Evolutionary conservation across 1,140 invertebrate species (phyloP), one percentile per base, ranked within the genome.

Genomic region (Theocolax elegans): DNA sequence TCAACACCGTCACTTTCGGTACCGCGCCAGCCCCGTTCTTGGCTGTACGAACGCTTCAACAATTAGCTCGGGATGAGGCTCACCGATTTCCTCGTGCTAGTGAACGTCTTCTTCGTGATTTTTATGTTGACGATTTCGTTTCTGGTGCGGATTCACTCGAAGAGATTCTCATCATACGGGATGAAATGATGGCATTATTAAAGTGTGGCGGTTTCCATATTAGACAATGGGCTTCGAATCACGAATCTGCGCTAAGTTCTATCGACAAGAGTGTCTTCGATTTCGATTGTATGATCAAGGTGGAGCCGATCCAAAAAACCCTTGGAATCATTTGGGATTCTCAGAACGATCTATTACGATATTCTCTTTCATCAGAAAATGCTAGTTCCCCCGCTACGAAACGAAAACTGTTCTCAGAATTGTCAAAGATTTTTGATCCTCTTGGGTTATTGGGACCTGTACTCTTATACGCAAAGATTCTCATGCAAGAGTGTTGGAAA

Each of bases 101-200:
- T 17, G 46, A 70, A 67, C 70, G 79, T 1, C 54, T 82, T 27
- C 46, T 72, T 56, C 70, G 66, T 3, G 78, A 82, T 69, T 76
- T 84, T 17, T 85, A 85, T 64, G 82, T 87, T 3, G 86, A 87
- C 71, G 82, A 87, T 71, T 53, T 83, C 3, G 35, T 86, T n/a
- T 77, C 78, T 8, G 84, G 86, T 13, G 67, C 69, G 6, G 35
- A 77, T 21, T 76, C 72, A 1, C 48, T 80, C 23, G 72, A 83
- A 54, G 73, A 81, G 59, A 77, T 80, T 27, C 10, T 74, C 0
- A 25, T 23, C 3, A 60, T 82, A 13, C 63, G 77, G 64, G 19
- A 71, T 17, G 67, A 77, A 29, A 10, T 81, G 23, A 72, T 71
- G 8, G 44, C 71, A 48, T 15, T 79, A 25, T 48, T 77, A 25